These are phyloP conservation scores for Drosophila varians DNA, from an alignment of 1,140 invertebrate genomes.

Conservation along the genomic window DNA sequence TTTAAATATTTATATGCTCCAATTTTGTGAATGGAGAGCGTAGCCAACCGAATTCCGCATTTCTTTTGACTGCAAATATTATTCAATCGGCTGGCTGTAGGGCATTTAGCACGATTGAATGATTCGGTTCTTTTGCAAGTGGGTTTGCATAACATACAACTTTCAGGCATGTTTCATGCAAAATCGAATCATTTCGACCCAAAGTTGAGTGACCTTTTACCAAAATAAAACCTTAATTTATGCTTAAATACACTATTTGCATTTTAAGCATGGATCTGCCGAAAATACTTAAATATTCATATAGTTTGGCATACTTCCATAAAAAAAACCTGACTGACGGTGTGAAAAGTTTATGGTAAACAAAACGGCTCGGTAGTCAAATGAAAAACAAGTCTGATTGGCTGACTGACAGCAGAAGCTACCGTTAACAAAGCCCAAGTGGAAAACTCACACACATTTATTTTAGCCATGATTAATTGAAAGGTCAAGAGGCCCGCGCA, in stretches of 20 bases:
- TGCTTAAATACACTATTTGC: constrained; percentile 28
- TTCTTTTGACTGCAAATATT: constrained; percentile 25
- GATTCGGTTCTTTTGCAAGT: constrained; percentile 35
- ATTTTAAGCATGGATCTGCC: constrained; percentile 37
- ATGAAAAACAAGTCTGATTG: constrained; percentile 56
- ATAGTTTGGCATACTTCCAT: constrained; percentile 31
- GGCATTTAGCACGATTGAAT: constrained; percentile 19
- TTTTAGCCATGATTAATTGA: constrained; percentile 70
- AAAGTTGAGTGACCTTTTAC: constrained; percentile 64
- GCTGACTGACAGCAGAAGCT: constrained; percentile 51
- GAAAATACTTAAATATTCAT: constrained; percentile 54
- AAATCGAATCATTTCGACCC: background rate
- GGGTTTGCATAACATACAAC: background rate
- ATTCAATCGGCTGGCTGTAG: constrained; percentile 43
- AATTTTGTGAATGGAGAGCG: constrained; percentile 61
- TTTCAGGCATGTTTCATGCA: background rate
- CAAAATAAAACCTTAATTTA: constrained; percentile 39
- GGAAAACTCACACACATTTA: constrained; percentile 56
- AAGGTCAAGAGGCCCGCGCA: constrained; percentile 59
- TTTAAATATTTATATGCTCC: constrained; percentile 67
- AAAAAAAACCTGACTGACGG: constrained; percentile 42
- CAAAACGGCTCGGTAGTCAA: constrained; percentile 23
- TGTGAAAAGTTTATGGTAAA: constrained; percentile 67
- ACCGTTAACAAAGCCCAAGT: constrained; percentile 29
- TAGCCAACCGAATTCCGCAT: constrained; percentile 48